Percentiles rank a stretch among this genome's conserved stretches.
Evolutionary conservation across 2,888 invertebrate species (phyloP).

Genomic region (Loripinus fragilis): DNA sequence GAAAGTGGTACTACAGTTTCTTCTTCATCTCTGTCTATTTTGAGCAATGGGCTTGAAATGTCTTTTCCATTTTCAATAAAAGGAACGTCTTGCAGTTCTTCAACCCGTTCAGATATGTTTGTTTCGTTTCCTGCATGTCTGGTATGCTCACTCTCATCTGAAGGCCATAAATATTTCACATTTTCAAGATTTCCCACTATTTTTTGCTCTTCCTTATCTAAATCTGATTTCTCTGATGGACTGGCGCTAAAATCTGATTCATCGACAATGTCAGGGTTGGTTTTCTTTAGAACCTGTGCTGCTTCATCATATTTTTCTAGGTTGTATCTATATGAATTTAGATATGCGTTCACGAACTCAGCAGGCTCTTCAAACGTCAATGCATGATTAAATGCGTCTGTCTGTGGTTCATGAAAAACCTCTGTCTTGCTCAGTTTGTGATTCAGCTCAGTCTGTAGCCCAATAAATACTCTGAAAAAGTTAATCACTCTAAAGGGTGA

Average conservation of each 20-base stretch:
- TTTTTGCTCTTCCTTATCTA: background rate
- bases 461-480: constrained; percentile 41
- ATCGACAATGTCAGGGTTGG: background rate
- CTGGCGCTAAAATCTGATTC: background rate
- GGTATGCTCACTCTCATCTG: background rate
- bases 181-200: background rate
- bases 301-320: constrained; percentile 23
- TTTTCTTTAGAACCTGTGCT: background rate
- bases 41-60: background rate
- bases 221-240: background rate
- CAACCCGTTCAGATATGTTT: background rate
- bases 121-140: too few species aligned
- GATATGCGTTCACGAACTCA: constrained; percentile 52
- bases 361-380: constrained; percentile 54
- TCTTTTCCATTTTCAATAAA: background rate
- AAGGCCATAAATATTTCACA: background rate
- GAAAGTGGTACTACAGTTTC: background rate
- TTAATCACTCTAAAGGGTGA: too few species aligned
- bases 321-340: constrained; percentile 50
- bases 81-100: background rate
- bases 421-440: background rate
- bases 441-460: constrained; percentile 32
- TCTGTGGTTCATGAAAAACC: background rate
- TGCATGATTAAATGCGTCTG: constrained; percentile 49
- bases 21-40: background rate